Conservation (phyloP, 2,113 vertebrate species). For the Barnardius zonarius region DNA sequence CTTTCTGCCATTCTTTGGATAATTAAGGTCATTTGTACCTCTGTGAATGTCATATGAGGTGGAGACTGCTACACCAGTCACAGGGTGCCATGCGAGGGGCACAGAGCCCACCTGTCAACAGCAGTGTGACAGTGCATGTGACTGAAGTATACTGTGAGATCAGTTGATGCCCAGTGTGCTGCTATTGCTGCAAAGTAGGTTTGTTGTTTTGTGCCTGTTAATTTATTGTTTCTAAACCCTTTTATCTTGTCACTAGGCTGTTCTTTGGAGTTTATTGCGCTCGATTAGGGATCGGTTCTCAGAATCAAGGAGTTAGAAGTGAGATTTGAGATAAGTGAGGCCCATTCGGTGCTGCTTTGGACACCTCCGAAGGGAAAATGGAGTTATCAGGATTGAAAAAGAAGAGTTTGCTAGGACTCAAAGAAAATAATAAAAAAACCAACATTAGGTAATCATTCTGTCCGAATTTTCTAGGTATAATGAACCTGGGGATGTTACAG, state of each 20-base stretch:
- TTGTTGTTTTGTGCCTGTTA: constrained; percentile 36
- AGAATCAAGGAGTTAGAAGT: constrained; percentile 62
- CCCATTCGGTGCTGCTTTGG: constrained; percentile 61
- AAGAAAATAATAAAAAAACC: constrained; percentile 73
- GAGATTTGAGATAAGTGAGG: constrained; percentile 70
- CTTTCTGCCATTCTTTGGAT: background rate
- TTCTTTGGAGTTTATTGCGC: constrained; percentile 68
- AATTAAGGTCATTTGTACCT: background rate
- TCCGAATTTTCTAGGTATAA: constrained; percentile 58
- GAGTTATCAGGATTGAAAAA: constrained; percentile 76
- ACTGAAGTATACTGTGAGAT: background rate
- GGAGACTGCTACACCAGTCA: background rate
- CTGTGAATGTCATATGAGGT: background rate
- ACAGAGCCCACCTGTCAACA: rapidly evolving
- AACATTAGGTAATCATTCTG: constrained; percentile 67
- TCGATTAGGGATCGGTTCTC: constrained; percentile 70
- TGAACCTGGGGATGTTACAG: background rate
- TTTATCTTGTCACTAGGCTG: constrained; percentile 71
- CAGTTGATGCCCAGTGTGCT: background rate
- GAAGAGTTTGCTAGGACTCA: constrained; percentile 74
- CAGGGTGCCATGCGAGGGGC: rapidly evolving
- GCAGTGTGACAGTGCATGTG: rapidly evolving
- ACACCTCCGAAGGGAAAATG: constrained; percentile 65
- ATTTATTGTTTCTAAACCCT: constrained; percentile 54
- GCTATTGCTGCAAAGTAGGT: background rate